phyloP scores from a whole-genome alignment of 2,888 invertebrate genomes.

The Drosophila cracens region DNA sequence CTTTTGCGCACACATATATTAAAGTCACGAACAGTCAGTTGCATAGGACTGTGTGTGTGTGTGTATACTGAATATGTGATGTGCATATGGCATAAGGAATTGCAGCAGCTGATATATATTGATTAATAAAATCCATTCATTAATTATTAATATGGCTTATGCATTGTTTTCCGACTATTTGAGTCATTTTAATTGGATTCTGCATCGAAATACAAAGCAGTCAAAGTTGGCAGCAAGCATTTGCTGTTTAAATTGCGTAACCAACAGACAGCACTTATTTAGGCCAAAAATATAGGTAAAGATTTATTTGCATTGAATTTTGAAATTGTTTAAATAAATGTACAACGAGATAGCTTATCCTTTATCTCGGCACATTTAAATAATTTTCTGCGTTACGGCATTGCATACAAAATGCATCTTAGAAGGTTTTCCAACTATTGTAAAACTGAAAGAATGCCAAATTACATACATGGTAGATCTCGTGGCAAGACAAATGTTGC shows the following conservation, averaged over 20 bases:
- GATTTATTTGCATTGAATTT: not conserved
- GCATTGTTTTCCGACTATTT: not conserved
- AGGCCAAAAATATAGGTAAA: no score
- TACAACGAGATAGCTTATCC: not conserved
- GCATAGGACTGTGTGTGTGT: not conserved
- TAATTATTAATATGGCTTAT: constrained; percentile 39
- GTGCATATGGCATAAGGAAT: constrained; percentile 28
- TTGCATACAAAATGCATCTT: not conserved
- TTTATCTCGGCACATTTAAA: not conserved
- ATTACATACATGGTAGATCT: no score
- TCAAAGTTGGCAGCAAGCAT: not conserved
- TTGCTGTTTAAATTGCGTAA: not conserved
- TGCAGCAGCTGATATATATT: constrained; percentile 16
- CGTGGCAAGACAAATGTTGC: not conserved
- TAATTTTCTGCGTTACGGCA: not conserved
- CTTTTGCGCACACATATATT: not conserved
- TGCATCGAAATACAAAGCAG: not conserved
- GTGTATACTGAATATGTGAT: constrained; percentile 16
- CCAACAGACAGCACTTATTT: not conserved
- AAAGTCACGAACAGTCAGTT: constrained; percentile 14
- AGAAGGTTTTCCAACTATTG: not conserved
- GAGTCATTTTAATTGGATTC: not conserved
- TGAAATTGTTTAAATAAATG: not conserved
- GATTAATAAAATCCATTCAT: constrained; percentile 34
- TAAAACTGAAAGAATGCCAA: not conserved